A percentile compares a stretch with the other conserved stretches of the same genome.
phyloP scores from a whole-genome alignment of 2,888 invertebrate genomes.

The Mellilla xanthometata region DNA sequence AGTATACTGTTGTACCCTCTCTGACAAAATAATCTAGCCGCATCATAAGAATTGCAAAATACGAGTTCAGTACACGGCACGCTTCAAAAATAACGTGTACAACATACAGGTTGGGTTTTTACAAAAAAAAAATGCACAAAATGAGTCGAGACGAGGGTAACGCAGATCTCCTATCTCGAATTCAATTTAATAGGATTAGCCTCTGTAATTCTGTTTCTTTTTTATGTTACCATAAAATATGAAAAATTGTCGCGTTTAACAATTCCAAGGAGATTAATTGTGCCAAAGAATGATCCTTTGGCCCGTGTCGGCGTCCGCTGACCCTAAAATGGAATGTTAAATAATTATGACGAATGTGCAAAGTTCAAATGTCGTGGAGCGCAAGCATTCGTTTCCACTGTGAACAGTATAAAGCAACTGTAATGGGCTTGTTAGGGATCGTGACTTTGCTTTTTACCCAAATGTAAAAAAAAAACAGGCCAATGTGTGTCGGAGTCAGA shows the following conservation, averaged over 20 bases:
- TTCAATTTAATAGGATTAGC: conserved; percentile 24
- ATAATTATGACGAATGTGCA: conserved; percentile 31
- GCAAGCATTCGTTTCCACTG: conserved; percentile 3
- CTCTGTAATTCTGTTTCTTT: conserved; percentile 15
- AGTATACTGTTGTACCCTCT: too few relatives aligned
- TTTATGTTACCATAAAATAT: conserved; percentile 19
- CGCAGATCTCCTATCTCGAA: conserved; percentile 17
- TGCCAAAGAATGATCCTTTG: conserved; percentile 10
- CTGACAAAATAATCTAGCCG: conserved; percentile 1
- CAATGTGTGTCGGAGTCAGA: too few relatives aligned
- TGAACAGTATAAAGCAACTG: background rate
- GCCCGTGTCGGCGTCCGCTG: background rate
- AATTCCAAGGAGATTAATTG: conserved; percentile 23
- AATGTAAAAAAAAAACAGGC: too few relatives aligned
- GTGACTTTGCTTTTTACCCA: conserved; percentile 16
- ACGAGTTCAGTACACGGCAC: conserved; percentile 4
- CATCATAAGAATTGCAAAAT: conserved; percentile 5
- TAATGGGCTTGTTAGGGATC: conserved; percentile 2
- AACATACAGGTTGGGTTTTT: conserved; percentile 16
- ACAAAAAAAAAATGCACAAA: conserved; percentile 18
- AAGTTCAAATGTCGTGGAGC: conserved; percentile 25
- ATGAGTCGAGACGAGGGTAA: conserved; percentile 14
- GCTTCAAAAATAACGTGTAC: conserved; percentile 4
- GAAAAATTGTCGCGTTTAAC: conserved; percentile 23
- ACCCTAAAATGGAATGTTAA: conserved; percentile 5